Conservation (phyloP, 1,140 invertebrate genomes). For the Pectinophora gossypiella region DNA sequence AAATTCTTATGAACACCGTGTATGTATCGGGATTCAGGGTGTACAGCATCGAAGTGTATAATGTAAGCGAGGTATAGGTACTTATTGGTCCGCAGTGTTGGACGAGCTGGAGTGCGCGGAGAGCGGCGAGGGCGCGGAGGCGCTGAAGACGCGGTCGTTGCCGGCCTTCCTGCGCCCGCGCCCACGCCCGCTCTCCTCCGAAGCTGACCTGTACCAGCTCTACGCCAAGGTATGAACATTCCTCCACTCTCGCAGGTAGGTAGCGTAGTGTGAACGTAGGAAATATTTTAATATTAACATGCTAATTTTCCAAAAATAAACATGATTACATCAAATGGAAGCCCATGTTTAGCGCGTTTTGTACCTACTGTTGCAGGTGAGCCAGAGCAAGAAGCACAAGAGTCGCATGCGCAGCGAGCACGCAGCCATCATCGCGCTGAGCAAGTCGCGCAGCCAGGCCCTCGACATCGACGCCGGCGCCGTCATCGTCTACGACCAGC, state of each 20-base stretch:
- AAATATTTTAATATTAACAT: background rate
- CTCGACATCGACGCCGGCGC: constrained; percentile 83
- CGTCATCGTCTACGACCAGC: constrained; percentile 84
- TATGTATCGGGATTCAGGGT: too few species aligned
- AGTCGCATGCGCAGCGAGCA: constrained; percentile 85
- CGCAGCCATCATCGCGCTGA: constrained; percentile 84
- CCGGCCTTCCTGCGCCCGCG: constrained; percentile 81
- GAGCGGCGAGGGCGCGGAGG: constrained; percentile 68
- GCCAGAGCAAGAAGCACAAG: constrained; percentile 83
- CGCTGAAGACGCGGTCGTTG: constrained; percentile 80
- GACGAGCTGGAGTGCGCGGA: constrained; percentile 75
- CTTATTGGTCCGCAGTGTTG: constrained; percentile 76
- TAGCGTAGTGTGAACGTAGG: too few species aligned
- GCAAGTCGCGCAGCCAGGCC: constrained; percentile 82
- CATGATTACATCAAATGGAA: background rate
- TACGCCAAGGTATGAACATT: constrained; percentile 81
- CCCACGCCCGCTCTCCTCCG: constrained; percentile 79
- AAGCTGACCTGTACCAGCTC: constrained; percentile 81
- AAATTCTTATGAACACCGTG: too few species aligned
- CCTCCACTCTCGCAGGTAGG: too few species aligned
- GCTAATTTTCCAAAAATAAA: background rate
- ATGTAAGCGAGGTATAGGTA: too few species aligned
- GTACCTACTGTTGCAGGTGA: too few species aligned
- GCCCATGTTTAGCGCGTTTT: background rate
- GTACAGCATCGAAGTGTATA: too few species aligned